Percentiles rank a stretch among this genome's conserved stretches.
Conservation (phyloP, 1,140 invertebrate genomes). For the Lithobius niger region DNA sequence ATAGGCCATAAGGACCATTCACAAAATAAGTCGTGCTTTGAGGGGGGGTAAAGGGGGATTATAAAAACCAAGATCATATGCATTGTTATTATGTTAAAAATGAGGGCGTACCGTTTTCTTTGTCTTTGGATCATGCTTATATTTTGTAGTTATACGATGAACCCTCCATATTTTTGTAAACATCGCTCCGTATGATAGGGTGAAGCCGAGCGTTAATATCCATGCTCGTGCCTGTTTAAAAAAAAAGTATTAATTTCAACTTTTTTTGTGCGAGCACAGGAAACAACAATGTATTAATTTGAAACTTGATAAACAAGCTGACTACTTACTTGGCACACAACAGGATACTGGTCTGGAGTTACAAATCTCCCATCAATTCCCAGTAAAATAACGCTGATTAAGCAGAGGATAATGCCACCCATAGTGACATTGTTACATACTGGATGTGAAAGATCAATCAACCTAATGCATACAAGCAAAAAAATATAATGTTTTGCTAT, state of each 20-base stretch:
- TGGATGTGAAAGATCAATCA: constrained; percentile 91
- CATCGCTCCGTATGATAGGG: constrained; percentile 94
- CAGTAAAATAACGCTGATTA: constrained; percentile 77
- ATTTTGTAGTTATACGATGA: constrained; percentile 67
- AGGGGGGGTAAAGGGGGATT: no score
- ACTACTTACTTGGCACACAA: constrained; percentile 62
- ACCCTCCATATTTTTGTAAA: constrained; percentile 99
- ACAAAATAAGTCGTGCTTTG: no score
- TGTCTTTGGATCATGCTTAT: constrained; percentile 78
- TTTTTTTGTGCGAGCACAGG: not conserved
- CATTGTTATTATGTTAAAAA: no score
- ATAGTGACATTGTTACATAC: constrained; percentile 94
- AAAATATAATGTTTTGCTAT: not conserved
- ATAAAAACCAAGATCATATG: no score
- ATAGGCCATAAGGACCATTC: no score
- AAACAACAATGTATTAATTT: constrained; percentile 58
- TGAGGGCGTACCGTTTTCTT: constrained; percentile 16
- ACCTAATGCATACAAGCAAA: constrained; percentile 43
- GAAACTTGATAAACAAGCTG: no score
- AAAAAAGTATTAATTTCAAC: no score
- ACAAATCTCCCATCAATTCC: constrained; percentile 44
- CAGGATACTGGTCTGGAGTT: constrained; percentile 51
- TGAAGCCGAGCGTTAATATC: constrained; percentile 89
- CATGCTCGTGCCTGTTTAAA: constrained; percentile 63
- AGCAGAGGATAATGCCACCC: constrained; percentile 82